These are phyloP conservation scores for Lasioglossum marginatum DNA, from an alignment of 2,888 invertebrate species.

Conservation along the genomic window DNA sequence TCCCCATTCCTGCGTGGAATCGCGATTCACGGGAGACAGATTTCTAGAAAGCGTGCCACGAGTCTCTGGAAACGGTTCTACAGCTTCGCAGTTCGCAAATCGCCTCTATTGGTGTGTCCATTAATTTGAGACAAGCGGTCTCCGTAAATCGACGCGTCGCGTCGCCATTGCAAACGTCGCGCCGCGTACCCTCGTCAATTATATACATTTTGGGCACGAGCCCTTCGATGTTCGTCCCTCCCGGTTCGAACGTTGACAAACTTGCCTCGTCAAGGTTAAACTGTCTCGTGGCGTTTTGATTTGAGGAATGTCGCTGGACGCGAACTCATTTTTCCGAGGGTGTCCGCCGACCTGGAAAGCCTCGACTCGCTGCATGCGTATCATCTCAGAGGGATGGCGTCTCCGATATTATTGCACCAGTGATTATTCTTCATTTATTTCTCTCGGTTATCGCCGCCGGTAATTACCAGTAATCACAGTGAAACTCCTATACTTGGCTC, in stretches of 20 bases:
- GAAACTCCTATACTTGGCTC: no score
- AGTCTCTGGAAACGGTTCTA: conserved; percentile 21
- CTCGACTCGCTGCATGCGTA: conserved; percentile 26
- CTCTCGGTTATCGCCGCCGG: background rate
- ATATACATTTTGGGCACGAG: conserved; percentile 61
- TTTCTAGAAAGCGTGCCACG: conserved; percentile 54
- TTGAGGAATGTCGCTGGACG: conserved; percentile 46
- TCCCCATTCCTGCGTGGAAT: conserved; percentile 12
- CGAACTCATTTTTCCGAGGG: conserved; percentile 30
- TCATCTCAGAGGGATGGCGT: conserved; percentile 35
- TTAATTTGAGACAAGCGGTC: conserved; percentile 63
- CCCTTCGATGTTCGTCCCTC: conserved; percentile 37
- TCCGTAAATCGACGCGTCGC: conserved; percentile 65
- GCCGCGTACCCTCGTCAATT: conserved; percentile 49
- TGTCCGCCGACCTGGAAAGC: conserved; percentile 32
- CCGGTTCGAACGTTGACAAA: conserved; percentile 36
- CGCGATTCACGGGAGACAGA: conserved; percentile 40
- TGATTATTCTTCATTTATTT: conserved; percentile 39
- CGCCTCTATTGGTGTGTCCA: conserved; percentile 44
- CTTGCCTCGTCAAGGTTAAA: background rate
- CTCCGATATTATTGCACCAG: conserved; percentile 23
- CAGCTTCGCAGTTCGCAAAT: conserved; percentile 41
- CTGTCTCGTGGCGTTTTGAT: conserved; percentile 1
- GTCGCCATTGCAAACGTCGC: background rate
- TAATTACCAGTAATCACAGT: background rate